phyloP scores from a whole-genome alignment of 2,797 vertebrate species.

The Sebastes reedi region DNA sequence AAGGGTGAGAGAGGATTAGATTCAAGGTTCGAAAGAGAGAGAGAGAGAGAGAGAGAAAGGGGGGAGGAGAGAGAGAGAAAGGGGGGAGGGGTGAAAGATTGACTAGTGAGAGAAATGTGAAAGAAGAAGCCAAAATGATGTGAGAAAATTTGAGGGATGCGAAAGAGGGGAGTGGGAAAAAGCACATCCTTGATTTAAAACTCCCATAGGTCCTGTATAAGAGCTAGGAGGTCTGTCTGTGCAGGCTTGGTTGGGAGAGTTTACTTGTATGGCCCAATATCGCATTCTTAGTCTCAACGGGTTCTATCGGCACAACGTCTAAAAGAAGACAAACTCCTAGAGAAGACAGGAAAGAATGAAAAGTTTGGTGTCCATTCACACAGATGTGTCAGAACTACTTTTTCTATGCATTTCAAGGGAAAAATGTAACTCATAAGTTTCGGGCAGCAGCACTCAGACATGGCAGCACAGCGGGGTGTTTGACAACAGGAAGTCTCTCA shows the following conservation, averaged over 20 bases:
- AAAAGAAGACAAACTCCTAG: not conserved
- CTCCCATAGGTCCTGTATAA: slow-evolving; percentile 50
- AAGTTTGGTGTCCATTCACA: not conserved
- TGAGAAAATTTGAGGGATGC: slow-evolving; percentile 50
- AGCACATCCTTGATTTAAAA: slow-evolving; percentile 59
- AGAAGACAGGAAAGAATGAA: not conserved
- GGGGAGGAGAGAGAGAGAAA: not conserved
- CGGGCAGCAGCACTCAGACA: not conserved
- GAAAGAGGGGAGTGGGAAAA: slow-evolving; percentile 29
- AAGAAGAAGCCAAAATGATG: slow-evolving; percentile 52
- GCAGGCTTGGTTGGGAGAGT: not conserved
- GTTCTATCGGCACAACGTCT: not conserved
- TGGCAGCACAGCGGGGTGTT: not conserved
- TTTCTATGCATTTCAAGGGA: not conserved
- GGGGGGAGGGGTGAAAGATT: slow-evolving; percentile 16
- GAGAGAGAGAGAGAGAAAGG: not conserved
- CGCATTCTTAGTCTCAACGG: slow-evolving; percentile 17
- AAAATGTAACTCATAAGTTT: not conserved
- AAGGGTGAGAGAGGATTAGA: slow-evolving; percentile 16
- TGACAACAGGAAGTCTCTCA: not conserved
- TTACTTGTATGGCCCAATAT: slow-evolving; percentile 41
- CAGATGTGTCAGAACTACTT: not conserved
- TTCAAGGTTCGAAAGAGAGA: slow-evolving; percentile 5
- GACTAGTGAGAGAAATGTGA: slow-evolving; percentile 45
- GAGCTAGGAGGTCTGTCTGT: slow-evolving; percentile 46